phyloP scores from a whole-genome alignment of 2,888 invertebrate genomes.

The Caenorhabditis panamensis region DNA sequence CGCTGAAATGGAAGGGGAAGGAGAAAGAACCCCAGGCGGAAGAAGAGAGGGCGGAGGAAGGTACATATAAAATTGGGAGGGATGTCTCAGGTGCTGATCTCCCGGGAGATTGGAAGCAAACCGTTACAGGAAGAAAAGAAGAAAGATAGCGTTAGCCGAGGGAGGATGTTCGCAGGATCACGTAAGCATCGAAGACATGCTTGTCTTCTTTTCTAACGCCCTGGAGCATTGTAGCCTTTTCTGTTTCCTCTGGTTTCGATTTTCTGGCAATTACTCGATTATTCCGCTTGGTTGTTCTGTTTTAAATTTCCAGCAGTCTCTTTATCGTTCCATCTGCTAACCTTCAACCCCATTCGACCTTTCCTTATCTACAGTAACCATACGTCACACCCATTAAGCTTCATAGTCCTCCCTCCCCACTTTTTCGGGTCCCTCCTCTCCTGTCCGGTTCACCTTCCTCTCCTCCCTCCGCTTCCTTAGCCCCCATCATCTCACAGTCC shows the following conservation, averaged over 20 bases:
- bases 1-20: slow-evolving; percentile 9
- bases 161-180: not conserved
- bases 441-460: slow-evolving; percentile 24
- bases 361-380: not conserved
- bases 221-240: not conserved
- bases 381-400: not conserved
- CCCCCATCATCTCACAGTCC: slow-evolving; percentile 19
- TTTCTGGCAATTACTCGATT: too few species aligned
- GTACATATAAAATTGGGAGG: slow-evolving; percentile 17
- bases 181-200: not conserved
- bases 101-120: not conserved
- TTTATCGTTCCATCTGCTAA: not conserved
- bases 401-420: not conserved
- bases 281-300: too few species aligned
- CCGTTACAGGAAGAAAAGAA: slow-evolving; percentile 1
- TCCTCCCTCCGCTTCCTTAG: slow-evolving; percentile 28
- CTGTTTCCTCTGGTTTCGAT: not conserved
- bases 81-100: not conserved
- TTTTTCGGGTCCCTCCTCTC: not conserved
- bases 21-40: not conserved
- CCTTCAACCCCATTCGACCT: not conserved
- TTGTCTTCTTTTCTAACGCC: not conserved
- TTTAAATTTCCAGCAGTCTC: not conserved
- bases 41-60: not conserved
- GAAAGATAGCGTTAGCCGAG: not conserved